phyloP scores from a whole-genome alignment of 2,888 invertebrate species.

The Trachelus tabidus region DNA sequence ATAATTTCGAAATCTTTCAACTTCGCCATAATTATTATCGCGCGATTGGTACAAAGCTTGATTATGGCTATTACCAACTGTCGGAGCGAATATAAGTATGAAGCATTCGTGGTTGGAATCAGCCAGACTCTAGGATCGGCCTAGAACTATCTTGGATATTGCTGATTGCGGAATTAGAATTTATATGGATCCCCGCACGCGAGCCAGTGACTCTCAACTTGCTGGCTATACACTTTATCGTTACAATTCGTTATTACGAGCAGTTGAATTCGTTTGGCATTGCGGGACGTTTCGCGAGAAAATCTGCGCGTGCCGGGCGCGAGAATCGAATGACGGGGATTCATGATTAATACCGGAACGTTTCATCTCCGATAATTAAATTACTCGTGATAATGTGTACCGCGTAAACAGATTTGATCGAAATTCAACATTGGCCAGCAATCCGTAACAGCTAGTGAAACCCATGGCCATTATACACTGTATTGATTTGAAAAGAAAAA shows the following conservation, averaged over 20 bases:
- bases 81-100: constrained; percentile 10
- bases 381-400: background rate
- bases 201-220: constrained; percentile 58
- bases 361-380: constrained; percentile 3
- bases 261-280: background rate
- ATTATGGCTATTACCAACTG: constrained; percentile 63
- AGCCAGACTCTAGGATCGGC: constrained; percentile 57
- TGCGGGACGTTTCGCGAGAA: background rate
- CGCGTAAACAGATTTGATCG: background rate
- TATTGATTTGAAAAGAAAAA: background rate
- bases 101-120: constrained; percentile 54
- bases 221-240: background rate
- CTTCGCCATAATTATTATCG: constrained; percentile 57
- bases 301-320: background rate
- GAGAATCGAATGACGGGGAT: background rate
- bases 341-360: background rate
- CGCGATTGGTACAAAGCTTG: constrained; percentile 61
- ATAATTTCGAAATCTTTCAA: background rate
- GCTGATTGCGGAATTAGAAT: constrained; percentile 66
- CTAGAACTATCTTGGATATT: constrained; percentile 64
- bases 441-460: background rate
- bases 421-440: background rate
- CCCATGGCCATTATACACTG: background rate
- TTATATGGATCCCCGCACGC: constrained; percentile 65
- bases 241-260: background rate